Evolutionary conservation across 1,140 invertebrate species (phyloP).

Genomic region (Hylyphantes graminicola): DNA sequence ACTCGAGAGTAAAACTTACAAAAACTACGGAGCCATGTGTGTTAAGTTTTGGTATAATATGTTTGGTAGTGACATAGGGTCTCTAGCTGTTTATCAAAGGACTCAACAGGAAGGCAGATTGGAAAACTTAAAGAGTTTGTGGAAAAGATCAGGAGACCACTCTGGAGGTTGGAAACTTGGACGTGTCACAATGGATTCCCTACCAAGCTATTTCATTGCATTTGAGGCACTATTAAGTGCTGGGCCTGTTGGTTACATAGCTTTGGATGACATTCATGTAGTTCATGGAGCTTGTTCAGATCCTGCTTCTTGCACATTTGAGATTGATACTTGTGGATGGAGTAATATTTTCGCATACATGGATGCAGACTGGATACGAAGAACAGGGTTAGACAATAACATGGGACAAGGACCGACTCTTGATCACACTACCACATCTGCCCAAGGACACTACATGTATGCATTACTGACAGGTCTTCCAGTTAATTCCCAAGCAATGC

Average conservation of each 20-base stretch:
- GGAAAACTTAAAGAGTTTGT: slow-evolving; percentile 49
- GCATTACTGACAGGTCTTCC: slow-evolving; percentile 29
- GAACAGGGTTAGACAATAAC: slow-evolving; percentile 34
- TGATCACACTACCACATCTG: slow-evolving; percentile 46
- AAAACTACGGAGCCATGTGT: slow-evolving; percentile 63
- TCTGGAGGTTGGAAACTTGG: slow-evolving; percentile 52
- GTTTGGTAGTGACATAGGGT: slow-evolving; percentile 64
- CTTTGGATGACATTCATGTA: slow-evolving; percentile 61
- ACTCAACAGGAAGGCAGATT: slow-evolving; percentile 46
- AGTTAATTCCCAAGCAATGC: slow-evolving; percentile 21
- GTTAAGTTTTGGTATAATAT: slow-evolving; percentile 67
- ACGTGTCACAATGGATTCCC: slow-evolving; percentile 38
- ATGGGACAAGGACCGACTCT: slow-evolving; percentile 53
- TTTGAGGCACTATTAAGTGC: slow-evolving; percentile 52
- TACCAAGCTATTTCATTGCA: slow-evolving; percentile 48
- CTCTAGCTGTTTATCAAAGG: slow-evolving; percentile 58
- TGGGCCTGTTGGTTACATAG: slow-evolving; percentile 59
- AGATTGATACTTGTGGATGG: slow-evolving; percentile 62
- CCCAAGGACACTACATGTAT: slow-evolving; percentile 62
- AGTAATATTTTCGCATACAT: slow-evolving; percentile 27
- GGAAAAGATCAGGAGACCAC: slow-evolving; percentile 51
- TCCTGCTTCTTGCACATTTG: slow-evolving; percentile 56
- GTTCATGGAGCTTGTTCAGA: slow-evolving; percentile 57
- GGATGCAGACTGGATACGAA: slow-evolving; percentile 46
- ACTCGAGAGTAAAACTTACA: slow-evolving; percentile 50